Percentiles rank a stretch among this genome's conserved stretches.
phyloP scores from a whole-genome alignment of 2,113 vertebrate species.

The Sorex araneus region DNA sequence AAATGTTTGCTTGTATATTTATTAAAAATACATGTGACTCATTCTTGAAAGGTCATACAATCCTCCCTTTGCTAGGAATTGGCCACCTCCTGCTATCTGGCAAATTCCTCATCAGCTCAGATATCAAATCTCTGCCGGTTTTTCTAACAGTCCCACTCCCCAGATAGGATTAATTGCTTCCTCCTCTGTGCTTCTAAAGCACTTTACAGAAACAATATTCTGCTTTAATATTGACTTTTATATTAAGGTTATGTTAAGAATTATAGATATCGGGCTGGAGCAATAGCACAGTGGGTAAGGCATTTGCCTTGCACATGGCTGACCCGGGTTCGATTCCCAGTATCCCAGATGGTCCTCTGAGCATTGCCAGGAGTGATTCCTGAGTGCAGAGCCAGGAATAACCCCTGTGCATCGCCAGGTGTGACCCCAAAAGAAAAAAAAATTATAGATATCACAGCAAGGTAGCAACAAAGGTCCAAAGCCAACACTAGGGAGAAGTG shows the following conservation, averaged over 20 bases:
- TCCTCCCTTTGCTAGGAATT: constrained; percentile 67
- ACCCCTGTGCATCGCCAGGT: too few relatives aligned
- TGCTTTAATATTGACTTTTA: constrained; percentile 32
- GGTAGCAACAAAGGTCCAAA: too few relatives aligned
- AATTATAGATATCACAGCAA: too few relatives aligned
- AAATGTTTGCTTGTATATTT: constrained; percentile 60
- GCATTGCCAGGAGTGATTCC: too few relatives aligned
- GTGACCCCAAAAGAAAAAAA: too few relatives aligned
- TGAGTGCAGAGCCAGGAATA: too few relatives aligned
- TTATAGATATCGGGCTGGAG: too few relatives aligned
- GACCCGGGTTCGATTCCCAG: too few relatives aligned
- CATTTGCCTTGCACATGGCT: too few relatives aligned
- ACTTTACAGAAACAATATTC: constrained; percentile 47
- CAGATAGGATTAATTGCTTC: constrained; percentile 65
- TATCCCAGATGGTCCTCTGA: too few relatives aligned
- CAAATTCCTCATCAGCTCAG: constrained; percentile 68
- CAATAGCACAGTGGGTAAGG: too few relatives aligned
- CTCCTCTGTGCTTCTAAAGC: constrained; percentile 55
- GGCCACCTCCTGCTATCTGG: constrained; percentile 26
- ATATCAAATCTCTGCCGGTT: constrained; percentile 44
- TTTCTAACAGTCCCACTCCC: constrained; percentile 51
- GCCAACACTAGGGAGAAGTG: too few relatives aligned
- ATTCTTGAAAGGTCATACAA: constrained; percentile 69
- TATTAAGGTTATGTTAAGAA: background rate
- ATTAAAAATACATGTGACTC: constrained; percentile 56